Percentiles rank a stretch among this genome's conserved stretches.
phyloP scores from a whole-genome alignment of 2,113 vertebrate genomes.

The Marmota flaviventris region DNA sequence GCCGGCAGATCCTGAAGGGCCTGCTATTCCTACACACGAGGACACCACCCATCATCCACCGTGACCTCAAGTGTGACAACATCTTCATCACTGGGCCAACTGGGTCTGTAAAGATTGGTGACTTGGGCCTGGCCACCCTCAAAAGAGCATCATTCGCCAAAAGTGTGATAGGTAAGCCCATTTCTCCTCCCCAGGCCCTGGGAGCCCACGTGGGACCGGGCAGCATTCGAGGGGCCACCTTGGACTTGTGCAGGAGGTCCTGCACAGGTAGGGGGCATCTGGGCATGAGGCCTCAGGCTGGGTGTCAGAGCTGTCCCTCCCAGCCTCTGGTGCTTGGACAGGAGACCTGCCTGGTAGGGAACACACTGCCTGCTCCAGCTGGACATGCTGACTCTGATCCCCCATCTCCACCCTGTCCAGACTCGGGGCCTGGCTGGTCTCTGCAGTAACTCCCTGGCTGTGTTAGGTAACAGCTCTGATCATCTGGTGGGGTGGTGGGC shows the following conservation, averaged over 20 bases:
- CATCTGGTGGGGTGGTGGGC: neutral
- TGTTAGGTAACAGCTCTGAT: neutral
- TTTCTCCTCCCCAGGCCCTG: neutral
- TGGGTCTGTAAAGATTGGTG: constrained; percentile 98
- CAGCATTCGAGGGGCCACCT: neutral
- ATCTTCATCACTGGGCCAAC: constrained; percentile 99
- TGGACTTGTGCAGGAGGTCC: neutral
- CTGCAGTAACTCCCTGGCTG: neutral
- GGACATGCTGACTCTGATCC: neutral
- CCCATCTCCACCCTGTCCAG: too few relatives aligned
- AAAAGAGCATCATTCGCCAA: constrained; percentile 98
- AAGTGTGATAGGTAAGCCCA: constrained; percentile 95
- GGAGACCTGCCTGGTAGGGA: neutral
- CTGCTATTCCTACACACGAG: constrained; percentile 98
- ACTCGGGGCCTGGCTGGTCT: neutral
- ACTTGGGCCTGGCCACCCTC: constrained; percentile 97
- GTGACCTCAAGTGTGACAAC: constrained; percentile 99
- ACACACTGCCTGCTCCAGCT: neutral
- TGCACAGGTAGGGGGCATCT: too few relatives aligned
- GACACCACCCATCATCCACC: constrained; percentile 98
- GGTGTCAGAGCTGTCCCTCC: neutral
- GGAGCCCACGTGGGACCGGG: neutral
- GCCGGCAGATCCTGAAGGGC: constrained; percentile 98
- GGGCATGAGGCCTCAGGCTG: neutral
- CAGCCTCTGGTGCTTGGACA: neutral